These are phyloP conservation scores for Addax nasomaculatus DNA, from an alignment of 2,113 vertebrate species.

Conservation along the genomic window DNA sequence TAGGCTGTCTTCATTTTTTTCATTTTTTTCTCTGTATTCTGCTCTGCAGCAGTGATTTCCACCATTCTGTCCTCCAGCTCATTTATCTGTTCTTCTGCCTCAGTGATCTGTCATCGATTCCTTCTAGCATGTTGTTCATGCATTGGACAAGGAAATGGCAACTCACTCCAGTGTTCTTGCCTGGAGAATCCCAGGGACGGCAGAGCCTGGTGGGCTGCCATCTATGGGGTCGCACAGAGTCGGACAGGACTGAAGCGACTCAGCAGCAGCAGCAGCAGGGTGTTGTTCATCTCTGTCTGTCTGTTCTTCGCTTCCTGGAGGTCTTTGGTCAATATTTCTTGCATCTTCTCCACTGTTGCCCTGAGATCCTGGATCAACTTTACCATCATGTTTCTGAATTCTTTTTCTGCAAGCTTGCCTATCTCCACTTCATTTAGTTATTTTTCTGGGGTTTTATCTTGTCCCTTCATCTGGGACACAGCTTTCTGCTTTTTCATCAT, in stretches of 20 bases:
- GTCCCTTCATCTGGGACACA: not conserved
- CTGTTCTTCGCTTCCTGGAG: not conserved
- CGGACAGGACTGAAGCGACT: too few relatives aligned
- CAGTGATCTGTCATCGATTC: not conserved
- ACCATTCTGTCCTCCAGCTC: not conserved
- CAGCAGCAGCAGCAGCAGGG: not conserved
- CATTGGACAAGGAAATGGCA: too few relatives aligned
- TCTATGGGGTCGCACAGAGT: too few relatives aligned
- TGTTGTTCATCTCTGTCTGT: not conserved
- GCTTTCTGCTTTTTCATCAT: not conserved
- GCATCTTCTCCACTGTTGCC: not conserved
- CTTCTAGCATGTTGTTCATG: not conserved
- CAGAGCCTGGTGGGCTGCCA: too few relatives aligned
- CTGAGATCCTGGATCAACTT: not conserved
- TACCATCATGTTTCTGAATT: not conserved
- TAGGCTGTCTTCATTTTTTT: not conserved
- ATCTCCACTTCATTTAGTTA: not conserved
- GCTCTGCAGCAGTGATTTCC: not conserved
- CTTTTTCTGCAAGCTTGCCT: not conserved
- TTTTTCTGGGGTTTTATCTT: not conserved
- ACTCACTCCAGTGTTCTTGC: too few relatives aligned
- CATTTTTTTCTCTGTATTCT: not conserved
- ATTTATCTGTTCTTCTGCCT: not conserved
- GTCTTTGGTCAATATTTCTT: not conserved
- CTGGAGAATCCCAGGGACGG: too few relatives aligned